These are phyloP conservation scores for Serilophus lunatus DNA, from an alignment of 2,113 vertebrate species.

Conservation along the genomic window DNA sequence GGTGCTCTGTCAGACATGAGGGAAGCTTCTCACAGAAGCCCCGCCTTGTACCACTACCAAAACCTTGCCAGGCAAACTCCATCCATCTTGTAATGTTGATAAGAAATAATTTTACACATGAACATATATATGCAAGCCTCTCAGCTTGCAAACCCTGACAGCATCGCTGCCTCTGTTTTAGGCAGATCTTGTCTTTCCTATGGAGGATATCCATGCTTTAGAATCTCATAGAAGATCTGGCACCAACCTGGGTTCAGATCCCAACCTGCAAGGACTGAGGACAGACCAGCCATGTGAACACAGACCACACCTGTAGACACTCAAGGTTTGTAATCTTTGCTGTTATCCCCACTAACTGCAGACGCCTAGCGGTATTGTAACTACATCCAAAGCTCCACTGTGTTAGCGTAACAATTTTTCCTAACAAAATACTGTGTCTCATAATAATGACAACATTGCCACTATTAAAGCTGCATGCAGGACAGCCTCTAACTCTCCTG, in stretches of 20 bases:
- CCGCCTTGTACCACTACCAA: not conserved
- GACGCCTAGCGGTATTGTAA: too few species aligned
- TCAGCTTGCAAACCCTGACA: not conserved
- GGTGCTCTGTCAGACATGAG: not conserved
- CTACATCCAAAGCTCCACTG: not conserved
- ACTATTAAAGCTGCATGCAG: not conserved
- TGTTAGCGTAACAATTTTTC: not conserved
- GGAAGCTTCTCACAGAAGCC: not conserved
- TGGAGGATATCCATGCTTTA: accelerated
- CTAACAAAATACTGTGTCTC: not conserved
- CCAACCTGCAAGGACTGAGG: not conserved
- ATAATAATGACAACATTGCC: not conserved
- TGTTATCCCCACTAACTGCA: not conserved
- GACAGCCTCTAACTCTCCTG: not conserved
- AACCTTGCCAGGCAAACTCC: not conserved
- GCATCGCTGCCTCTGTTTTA: not conserved
- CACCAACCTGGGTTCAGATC: not conserved
- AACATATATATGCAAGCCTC: not conserved
- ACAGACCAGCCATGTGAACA: not conserved
- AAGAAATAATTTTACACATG: accelerated
- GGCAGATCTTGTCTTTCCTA: not conserved
- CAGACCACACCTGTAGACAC: not conserved
- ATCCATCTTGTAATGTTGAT: not conserved
- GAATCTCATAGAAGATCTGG: not conserved
- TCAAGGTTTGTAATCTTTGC: not conserved